Percentiles rank a stretch among this genome's conserved stretches.
phyloP scores from a whole-genome alignment of 2,797 vertebrate genomes.

The Syncerus caffer region DNA sequence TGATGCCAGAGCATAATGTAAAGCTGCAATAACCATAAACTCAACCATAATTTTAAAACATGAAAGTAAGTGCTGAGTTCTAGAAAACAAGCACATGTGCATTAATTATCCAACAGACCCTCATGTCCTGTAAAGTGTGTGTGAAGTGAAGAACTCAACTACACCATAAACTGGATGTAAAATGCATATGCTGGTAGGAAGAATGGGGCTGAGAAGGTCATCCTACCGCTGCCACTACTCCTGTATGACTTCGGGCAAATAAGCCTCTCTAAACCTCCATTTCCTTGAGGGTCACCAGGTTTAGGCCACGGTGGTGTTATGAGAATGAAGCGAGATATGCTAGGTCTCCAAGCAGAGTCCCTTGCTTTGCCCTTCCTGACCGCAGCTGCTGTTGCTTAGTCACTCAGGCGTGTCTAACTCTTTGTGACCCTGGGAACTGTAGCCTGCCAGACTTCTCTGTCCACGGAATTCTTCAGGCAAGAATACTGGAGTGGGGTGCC shows the following conservation, averaged over 20 bases:
- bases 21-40: slow-evolving; percentile 1
- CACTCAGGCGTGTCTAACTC: accelerated
- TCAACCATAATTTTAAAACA: neutral
- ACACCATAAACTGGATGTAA: neutral
- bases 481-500: neutral
- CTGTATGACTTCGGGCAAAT: neutral
- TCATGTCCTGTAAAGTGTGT: neutral
- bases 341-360: neutral
- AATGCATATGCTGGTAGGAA: neutral
- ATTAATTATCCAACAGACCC: neutral
- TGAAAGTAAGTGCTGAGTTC: slow-evolving; percentile 33
- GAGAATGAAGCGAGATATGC: neutral
- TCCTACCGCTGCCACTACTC: neutral
- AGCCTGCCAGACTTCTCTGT: neutral
- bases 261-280: neutral
- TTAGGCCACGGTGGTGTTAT: accelerated
- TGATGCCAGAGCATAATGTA: neutral
- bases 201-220: neutral
- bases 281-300: neutral
- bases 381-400: neutral
- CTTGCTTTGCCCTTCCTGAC: neutral
- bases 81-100: neutral
- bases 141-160: neutral
- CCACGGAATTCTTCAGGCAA: neutral
- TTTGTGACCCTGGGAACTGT: neutral